Evolutionary conservation across 1,140 invertebrate species (phyloP).

Genomic region (Dendroctonus ponderosae): DNA sequence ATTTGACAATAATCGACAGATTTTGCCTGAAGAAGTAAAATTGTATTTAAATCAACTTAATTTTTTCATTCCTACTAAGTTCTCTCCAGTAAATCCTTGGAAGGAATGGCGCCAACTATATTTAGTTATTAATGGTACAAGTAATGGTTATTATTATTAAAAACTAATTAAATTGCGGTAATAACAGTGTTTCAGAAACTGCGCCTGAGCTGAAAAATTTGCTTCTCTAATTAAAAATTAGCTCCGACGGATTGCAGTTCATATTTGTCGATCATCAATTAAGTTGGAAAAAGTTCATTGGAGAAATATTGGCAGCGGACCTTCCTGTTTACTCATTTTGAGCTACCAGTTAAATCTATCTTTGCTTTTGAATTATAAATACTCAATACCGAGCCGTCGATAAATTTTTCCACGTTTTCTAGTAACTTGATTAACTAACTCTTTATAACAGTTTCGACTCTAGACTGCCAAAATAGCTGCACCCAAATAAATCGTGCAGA

Average conservation of each 20-base stretch:
- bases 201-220: background rate
- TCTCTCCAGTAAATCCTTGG: too few relatives aligned
- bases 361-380: slow-evolving; percentile 32
- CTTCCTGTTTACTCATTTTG: slow-evolving; percentile 26
- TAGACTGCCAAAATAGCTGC: too few relatives aligned
- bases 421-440: background rate
- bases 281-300: slow-evolving; percentile 28
- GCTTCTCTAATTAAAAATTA: slow-evolving; percentile 10
- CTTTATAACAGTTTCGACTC: too few relatives aligned
- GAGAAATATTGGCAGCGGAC: slow-evolving; percentile 27
- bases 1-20: too few relatives aligned
- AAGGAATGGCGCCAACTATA: too few relatives aligned
- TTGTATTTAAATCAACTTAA: too few relatives aligned
- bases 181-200: background rate
- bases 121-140: too few relatives aligned
- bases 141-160: too few relatives aligned
- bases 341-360: slow-evolving; percentile 25
- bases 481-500: too few relatives aligned
- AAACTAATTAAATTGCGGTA: too few relatives aligned
- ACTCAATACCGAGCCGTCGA: slow-evolving; percentile 6
- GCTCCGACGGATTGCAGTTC: slow-evolving; percentile 23
- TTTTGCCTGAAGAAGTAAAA: too few relatives aligned
- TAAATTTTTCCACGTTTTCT: background rate
- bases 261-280: slow-evolving; percentile 30
- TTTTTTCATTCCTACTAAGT: too few relatives aligned